Conservation (phyloP, 2,888 invertebrate species). For the Ormyrus thymus region DNA sequence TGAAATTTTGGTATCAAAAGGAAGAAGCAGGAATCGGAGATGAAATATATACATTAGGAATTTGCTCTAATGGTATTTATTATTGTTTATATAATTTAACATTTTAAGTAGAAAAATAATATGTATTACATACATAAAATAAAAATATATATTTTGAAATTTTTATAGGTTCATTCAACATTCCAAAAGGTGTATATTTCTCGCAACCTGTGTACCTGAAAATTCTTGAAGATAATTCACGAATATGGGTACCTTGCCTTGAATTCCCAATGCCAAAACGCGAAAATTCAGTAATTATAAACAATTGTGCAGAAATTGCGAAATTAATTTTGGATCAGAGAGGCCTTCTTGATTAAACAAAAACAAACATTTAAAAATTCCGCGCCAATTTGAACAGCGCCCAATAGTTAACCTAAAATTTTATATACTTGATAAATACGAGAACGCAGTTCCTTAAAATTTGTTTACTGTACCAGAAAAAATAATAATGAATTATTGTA, state of each 20-base stretch:
- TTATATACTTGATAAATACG: too few species aligned
- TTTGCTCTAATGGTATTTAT: constrained; percentile 77
- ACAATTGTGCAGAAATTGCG: constrained; percentile 58
- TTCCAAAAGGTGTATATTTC: constrained; percentile 77
- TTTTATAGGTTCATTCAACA: constrained; percentile 76
- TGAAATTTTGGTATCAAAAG: constrained; percentile 76
- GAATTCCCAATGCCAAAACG: constrained; percentile 61
- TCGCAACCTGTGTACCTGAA: constrained; percentile 76
- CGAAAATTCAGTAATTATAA: constrained; percentile 53
- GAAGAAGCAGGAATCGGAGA: constrained; percentile 68
- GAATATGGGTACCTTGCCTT: constrained; percentile 60
- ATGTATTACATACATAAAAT: not conserved
- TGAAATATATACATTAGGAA: constrained; percentile 77
- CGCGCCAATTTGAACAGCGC: too few species aligned
- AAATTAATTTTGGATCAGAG: constrained; percentile 45
- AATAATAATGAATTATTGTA: too few species aligned
- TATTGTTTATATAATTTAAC: not conserved
- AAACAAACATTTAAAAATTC: too few species aligned
- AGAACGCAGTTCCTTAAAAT: too few species aligned
- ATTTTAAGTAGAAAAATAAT: not conserved
- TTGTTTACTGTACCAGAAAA: too few species aligned
- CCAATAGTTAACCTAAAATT: too few species aligned
- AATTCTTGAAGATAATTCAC: constrained; percentile 56
- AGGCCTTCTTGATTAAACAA: too few species aligned
- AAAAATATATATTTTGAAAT: not conserved